Conservation (phyloP, 2,113 vertebrate species). For the Genyomyrus donnyi region DNA sequence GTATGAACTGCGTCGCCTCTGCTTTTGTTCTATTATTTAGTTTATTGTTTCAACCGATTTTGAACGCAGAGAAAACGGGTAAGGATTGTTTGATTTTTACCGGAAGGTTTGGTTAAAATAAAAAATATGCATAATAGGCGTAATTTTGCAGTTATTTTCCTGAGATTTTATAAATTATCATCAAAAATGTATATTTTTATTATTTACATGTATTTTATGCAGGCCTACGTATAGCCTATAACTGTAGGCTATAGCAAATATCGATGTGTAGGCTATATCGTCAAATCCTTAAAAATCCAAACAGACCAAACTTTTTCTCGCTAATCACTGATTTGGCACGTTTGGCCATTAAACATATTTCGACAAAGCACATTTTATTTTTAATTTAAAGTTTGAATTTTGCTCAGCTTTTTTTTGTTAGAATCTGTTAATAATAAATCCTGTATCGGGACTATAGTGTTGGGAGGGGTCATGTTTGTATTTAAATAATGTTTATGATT, state of each 20-base stretch:
- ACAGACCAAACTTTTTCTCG: background rate
- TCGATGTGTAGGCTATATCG: background rate
- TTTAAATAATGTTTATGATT: background rate
- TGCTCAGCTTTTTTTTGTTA: background rate
- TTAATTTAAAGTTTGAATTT: background rate
- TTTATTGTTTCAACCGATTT: background rate
- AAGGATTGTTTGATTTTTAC: background rate
- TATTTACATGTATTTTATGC: background rate
- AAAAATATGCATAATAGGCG: background rate
- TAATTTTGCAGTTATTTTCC: background rate
- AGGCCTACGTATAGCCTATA: background rate
- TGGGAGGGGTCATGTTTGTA: background rate
- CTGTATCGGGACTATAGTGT: background rate
- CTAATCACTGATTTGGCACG: background rate
- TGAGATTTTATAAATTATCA: background rate
- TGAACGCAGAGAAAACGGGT: background rate
- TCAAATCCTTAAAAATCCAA: background rate
- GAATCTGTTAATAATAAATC: background rate
- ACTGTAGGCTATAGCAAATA: background rate
- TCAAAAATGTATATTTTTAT: background rate
- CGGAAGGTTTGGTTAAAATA: background rate
- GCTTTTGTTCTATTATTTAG: background rate
- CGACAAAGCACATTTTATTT: background rate
- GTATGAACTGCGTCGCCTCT: background rate
- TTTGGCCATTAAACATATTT: background rate